Conservation (phyloP, 2,113 vertebrate genomes). For the Epinephelus fuscoguttatus region DNA sequence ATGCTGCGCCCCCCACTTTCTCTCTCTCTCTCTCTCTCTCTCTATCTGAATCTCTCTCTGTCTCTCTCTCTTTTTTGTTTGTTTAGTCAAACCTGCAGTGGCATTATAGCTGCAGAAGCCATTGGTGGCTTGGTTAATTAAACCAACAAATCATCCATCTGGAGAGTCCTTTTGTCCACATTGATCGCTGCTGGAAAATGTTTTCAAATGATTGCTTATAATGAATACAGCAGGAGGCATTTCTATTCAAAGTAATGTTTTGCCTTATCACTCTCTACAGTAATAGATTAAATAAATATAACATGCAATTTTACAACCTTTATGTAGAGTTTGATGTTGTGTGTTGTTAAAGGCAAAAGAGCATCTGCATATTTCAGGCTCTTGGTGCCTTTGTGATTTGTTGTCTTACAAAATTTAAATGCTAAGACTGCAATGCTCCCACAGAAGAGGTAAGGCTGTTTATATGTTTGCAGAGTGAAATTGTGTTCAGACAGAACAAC, state of each 20-base stretch:
- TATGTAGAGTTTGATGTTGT: neutral
- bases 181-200: conserved; percentile 38
- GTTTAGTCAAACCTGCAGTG: conserved; percentile 3
- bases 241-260: conserved; percentile 7
- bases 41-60: neutral
- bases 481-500: neutral
- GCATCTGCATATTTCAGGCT: conserved; percentile 8
- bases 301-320: conserved; percentile 21
- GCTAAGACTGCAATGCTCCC: neutral
- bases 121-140: conserved; percentile 31
- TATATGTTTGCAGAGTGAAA: neutral
- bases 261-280: neutral
- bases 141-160: conserved; percentile 58
- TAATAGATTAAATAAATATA: conserved; percentile 4
- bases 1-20: neutral
- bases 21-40: neutral
- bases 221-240: conserved; percentile 15
- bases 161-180: conserved; percentile 43
- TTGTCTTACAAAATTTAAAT: conserved; percentile 13
- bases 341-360: neutral
- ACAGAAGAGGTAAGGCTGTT: neutral
- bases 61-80: neutral
- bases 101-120: conserved; percentile 12
- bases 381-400: conserved; percentile 7
- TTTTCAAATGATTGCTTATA: conserved; percentile 17